These are phyloP conservation scores for Formicarius rufipectus DNA, from an alignment of 2,113 vertebrate species.

Conservation along the genomic window DNA sequence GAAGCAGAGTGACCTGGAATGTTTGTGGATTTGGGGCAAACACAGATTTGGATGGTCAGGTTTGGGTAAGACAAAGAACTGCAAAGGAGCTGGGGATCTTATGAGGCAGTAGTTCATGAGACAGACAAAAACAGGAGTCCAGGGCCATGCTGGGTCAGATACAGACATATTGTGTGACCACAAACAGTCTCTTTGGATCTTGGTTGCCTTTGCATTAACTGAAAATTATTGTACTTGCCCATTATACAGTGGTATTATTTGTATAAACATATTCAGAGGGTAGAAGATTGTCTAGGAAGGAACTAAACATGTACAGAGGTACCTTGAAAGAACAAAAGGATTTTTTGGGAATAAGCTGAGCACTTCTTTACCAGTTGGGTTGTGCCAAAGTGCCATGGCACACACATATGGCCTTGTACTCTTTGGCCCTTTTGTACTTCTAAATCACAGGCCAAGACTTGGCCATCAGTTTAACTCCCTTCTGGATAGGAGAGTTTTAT, in stretches of 20 bases:
- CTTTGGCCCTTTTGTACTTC: neutral
- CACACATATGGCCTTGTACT: neutral
- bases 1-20: neutral
- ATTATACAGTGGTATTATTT: too few relatives aligned
- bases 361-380: neutral
- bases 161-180: neutral
- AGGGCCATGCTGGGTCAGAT: neutral
- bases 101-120: neutral
- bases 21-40: neutral
- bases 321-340: neutral
- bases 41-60: rapidly evolving
- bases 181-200: neutral
- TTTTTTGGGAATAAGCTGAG: neutral
- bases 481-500: neutral
- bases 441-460: neutral
- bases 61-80: neutral
- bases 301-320: neutral
- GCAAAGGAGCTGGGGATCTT: neutral
- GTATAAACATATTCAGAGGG: neutral
- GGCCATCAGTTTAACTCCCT: neutral
- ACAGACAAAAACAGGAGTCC: neutral
- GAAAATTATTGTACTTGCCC: neutral
- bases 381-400: neutral
- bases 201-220: neutral
- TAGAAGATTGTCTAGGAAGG: neutral